phyloP scores from a whole-genome alignment of 2,888 invertebrate species.

The Cephus pulcher region DNA sequence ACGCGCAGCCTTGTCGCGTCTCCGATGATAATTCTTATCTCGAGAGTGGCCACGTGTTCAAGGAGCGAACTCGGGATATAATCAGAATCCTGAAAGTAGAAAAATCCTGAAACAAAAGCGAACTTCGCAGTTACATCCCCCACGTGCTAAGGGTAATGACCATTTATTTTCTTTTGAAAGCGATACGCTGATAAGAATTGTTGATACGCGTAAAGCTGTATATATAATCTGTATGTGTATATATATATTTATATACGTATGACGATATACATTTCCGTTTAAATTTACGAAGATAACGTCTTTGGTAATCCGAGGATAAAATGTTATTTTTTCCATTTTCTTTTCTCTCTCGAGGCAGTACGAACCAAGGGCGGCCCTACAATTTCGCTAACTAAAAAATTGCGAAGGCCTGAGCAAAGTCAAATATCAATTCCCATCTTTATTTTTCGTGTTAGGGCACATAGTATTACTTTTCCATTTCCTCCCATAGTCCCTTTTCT shows the following conservation, averaged over 20 bases:
- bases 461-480: not conserved
- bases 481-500: constrained; percentile 10
- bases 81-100: not conserved
- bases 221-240: not conserved
- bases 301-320: not conserved
- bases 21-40: not conserved
- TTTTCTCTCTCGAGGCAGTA: not conserved
- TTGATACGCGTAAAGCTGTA: not conserved
- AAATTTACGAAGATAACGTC: not conserved
- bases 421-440: constrained; percentile 8
- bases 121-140: not conserved
- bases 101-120: not conserved
- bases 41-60: not conserved
- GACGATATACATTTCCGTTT: not conserved
- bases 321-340: not conserved
- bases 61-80: not conserved
- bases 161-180: not conserved
- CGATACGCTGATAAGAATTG: not conserved
- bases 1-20: not conserved
- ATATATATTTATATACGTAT: not conserved
- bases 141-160: not conserved
- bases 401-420: not conserved
- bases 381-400: not conserved
- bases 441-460: constrained; percentile 8
- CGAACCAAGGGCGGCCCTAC: not conserved